Base-by-base conservation (phyloP, 2,888 invertebrate genomes). In the Stenotaenia linearis region DNA sequence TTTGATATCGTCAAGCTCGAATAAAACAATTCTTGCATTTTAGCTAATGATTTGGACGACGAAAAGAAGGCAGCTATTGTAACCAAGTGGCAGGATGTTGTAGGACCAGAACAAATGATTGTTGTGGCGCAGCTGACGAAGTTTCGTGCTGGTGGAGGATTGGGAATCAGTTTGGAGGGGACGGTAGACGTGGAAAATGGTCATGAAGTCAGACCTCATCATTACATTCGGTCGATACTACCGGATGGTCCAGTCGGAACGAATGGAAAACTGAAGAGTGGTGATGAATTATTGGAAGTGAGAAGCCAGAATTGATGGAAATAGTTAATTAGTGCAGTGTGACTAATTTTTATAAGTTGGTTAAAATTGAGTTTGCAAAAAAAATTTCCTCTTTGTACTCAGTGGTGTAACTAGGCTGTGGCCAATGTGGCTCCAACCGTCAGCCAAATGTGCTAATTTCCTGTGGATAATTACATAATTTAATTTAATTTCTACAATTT, bases 151-250 rank as follows among this genome's bases (percentile, higher is more conserved):
- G 95, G 95, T 69, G 96, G 96, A 75, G 98, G 98, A 1, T 90
- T 99, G 79, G 98, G 98, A 40, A 97, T 99, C 84, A 98, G 97
- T 77, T 89, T 98, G 81, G 98, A 98, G 87, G 98, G 99, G 78
- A 99, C 99, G 0, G 98, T 98, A 56, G 99, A 99, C 86, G 97
- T 99, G 79, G 98, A 98, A 88, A 93, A 95, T 83, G 98, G 98
- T 0, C 91, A 94, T 80, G 98, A 99, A 88, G 96, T 98, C 69
- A 90, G 98, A 80, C 98, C 99, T 1, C 99, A 99, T 88, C 99
- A 98, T 89, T 98, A 98, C 87, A 98, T 99, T 85, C 92, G 98
- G 83, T 96, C 96, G 79, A 97, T 99, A 84, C 89, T 98, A 84
- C 92, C 95, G n/a, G 97, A 98, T 87, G 98, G 99, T 0, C 98